Base-by-base conservation (phyloP, 37 sponge, comb jelly and placozoan species). In the Bolinopsis microptera region DNA sequence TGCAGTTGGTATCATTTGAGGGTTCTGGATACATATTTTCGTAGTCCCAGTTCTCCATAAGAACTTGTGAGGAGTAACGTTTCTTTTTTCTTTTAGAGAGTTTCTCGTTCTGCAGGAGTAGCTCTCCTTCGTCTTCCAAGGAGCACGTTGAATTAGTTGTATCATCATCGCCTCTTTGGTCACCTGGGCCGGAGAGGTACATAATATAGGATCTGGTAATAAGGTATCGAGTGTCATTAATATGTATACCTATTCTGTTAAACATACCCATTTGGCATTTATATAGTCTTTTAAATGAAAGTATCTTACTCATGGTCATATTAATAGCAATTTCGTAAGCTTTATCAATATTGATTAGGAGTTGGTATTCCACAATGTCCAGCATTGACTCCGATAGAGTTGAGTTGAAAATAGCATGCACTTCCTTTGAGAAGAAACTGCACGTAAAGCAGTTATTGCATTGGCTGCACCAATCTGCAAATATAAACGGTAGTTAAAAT, bases 41-140 rank as follows among this genome's bases (percentile, higher is more conserved):
- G 25, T 72, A 72, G 18, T 72, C 75, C 75, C 75, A 72, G 31
- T 72, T 72, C 75, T 72, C 75, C 75, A 72, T 30, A n/a, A 72
- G 75, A 28, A 72, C 31, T 28, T 72, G 75, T 21, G 75, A 28
- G 9, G 61, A 48, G 61, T 48, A 48, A 48, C 13, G 61, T 13
- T 48, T 48, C 61, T 48, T 48, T 5, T 48, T 48, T 48, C 61
- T 48, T 13, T 48, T 48, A 13, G 61, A 48, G 13, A 48, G 61
- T 48, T 13, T 48, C 61, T 48, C 9, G 61, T 48, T 48, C 13
- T 48, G 61, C 5, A 48, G 9, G 5, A 13, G 5, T 48, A 13
- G 9, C 61, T 18, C 5, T 48, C 13, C 61, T 48, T 18, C 13
- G 13, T 48, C 61, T 18, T 48, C 61, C 5, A 48, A 13, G 9